Evolutionary conservation across 2,888 invertebrate species (phyloP).

Genomic region (Synergus itoensis): DNA sequence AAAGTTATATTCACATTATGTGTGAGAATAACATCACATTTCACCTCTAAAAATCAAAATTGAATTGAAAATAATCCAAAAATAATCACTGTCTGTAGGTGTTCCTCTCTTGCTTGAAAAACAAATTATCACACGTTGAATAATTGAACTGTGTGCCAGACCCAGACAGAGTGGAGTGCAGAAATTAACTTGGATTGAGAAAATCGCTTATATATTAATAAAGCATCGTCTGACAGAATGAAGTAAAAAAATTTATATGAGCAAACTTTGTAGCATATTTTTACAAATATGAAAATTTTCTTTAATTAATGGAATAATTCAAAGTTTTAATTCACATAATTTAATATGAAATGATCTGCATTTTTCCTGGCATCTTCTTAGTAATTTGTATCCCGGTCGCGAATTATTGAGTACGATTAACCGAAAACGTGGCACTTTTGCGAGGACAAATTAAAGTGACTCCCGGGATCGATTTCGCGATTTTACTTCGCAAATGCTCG

Average conservation of each 20-base stretch:
- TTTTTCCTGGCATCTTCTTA: slow-evolving; percentile 45
- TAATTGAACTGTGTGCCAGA: slow-evolving; percentile 48
- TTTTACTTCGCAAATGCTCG: slow-evolving; percentile 61
- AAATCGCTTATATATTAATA: slow-evolving; percentile 34
- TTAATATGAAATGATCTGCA: too few species aligned
- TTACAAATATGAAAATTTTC: too few species aligned
- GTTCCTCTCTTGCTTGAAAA: slow-evolving; percentile 47
- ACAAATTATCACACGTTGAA: slow-evolving; percentile 56
- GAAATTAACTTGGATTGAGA: slow-evolving; percentile 15
- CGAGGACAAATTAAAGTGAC: slow-evolving; percentile 57
- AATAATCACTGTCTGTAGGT: neutral
- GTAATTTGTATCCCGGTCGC: slow-evolving; percentile 47
- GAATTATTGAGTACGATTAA: slow-evolving; percentile 62
- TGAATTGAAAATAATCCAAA: too few species aligned
- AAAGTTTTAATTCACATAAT: too few species aligned
- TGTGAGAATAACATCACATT: too few species aligned
- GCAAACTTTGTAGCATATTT: slow-evolving; percentile 8
- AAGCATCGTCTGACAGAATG: slow-evolving; percentile 13
- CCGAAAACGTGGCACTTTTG: slow-evolving; percentile 45
- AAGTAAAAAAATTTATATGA: neutral
- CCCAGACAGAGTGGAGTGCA: slow-evolving; percentile 16
- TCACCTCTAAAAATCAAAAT: too few species aligned
- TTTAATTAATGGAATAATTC: too few species aligned
- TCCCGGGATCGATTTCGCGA: slow-evolving; percentile 67
- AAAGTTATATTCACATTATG: too few species aligned